Percentiles rank a stretch among this genome's conserved stretches.
These are phyloP conservation scores for Eilema griseolum DNA, from an alignment of 2,888 invertebrate species.

Conservation along the genomic window DNA sequence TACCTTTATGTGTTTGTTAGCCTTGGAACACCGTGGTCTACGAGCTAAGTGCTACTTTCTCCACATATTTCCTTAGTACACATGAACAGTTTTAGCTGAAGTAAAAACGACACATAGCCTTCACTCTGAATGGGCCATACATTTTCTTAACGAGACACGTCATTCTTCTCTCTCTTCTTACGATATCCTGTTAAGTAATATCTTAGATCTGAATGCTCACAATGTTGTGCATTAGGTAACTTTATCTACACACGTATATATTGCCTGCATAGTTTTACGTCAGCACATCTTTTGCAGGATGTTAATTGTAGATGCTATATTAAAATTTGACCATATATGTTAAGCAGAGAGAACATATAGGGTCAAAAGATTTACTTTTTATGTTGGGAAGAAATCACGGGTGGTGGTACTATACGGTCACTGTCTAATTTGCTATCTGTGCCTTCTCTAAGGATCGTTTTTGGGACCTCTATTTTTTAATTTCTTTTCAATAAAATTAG, in stretches of 20 bases:
- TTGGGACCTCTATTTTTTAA: not conserved
- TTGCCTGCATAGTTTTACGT: not conserved
- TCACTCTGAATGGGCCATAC: not conserved
- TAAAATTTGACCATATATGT: not conserved
- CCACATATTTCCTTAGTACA: constrained; percentile 24
- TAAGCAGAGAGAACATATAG: not conserved
- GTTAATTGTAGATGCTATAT: not conserved
- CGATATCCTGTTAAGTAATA: not conserved
- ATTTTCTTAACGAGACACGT: constrained; percentile 11
- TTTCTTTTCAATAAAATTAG: not conserved
- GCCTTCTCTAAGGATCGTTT: not conserved
- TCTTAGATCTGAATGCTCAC: not conserved
- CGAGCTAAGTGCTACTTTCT: constrained; percentile 25
- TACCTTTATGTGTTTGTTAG: constrained; percentile 41
- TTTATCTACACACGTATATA: not conserved
- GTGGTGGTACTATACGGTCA: not conserved
- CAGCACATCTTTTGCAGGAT: not conserved
- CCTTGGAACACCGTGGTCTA: constrained; percentile 18
- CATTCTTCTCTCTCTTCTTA: not conserved
- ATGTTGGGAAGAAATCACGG: not conserved
- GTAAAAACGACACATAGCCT: constrained; percentile 9
- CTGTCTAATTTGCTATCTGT: not conserved
- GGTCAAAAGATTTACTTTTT: not conserved
- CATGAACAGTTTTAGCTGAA: constrained; percentile 24
- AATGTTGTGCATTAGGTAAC: not conserved